phyloP scores from a whole-genome alignment of 2,888 invertebrate genomes.

The Loripinus fragilis region DNA sequence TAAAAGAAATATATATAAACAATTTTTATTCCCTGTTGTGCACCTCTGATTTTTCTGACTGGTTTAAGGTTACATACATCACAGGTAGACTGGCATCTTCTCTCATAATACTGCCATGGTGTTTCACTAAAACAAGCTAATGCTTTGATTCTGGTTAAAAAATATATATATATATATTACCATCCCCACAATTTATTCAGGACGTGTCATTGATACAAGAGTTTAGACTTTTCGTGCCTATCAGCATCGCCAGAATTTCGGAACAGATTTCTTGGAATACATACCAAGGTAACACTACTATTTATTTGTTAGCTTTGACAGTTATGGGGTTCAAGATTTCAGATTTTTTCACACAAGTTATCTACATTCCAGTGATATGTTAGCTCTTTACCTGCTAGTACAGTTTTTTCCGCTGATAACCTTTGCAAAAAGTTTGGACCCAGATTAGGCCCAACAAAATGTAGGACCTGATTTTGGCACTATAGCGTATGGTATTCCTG shows the following conservation, averaged over 20 bases:
- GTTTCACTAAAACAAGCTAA: not conserved
- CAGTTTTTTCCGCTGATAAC: too few species aligned
- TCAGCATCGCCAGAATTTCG: slow-evolving; percentile 12
- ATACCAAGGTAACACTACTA: not conserved
- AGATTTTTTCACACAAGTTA: too few species aligned
- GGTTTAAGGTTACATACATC: slow-evolving; percentile 10
- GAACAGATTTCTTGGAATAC: slow-evolving; percentile 1
- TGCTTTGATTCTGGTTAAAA: slow-evolving; percentile 5
- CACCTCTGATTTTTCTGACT: not conserved
- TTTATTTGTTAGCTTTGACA: not conserved
- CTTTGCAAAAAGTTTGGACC: too few species aligned
- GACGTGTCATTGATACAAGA: not conserved
- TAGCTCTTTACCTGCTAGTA: too few species aligned
- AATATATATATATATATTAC: slow-evolving; percentile 10
- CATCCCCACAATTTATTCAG: slow-evolving; percentile 14
- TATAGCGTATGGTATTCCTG: too few species aligned
- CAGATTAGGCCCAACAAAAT: too few species aligned
- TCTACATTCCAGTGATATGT: too few species aligned
- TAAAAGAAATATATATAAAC: too few species aligned
- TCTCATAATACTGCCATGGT: slow-evolving; percentile 18
- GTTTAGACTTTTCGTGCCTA: slow-evolving; percentile 16
- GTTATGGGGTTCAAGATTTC: too few species aligned
- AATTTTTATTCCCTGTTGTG: not conserved
- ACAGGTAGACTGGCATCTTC: slow-evolving; percentile 5
- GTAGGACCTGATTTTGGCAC: too few species aligned